Evolutionary conservation across 92 coral and sea anemone species (phyloP).

Genomic region (Palythoa caribaeorum): DNA sequence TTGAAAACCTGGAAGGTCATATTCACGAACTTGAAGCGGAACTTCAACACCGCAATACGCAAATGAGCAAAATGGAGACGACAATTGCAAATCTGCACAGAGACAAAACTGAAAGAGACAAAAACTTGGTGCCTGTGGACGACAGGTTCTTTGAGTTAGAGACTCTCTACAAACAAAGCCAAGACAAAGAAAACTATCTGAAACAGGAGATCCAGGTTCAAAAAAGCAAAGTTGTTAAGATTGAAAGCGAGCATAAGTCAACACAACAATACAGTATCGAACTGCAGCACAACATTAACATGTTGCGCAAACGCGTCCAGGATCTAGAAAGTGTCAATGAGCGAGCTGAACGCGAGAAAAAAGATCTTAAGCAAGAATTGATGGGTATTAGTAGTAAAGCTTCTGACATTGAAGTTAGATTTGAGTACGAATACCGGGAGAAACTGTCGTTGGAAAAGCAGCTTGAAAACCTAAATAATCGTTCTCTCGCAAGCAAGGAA

Average conservation of each 20-base stretch:
- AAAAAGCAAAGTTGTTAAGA: conserved; percentile 77
- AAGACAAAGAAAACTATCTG: conserved; percentile 78
- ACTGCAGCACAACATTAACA: conserved; percentile 84
- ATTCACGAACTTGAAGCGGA: conserved; percentile 74
- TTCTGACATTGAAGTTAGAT: conserved; percentile 92
- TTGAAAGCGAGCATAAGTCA: conserved; percentile 85
- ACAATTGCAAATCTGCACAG: conserved; percentile 71
- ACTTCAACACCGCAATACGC: conserved; percentile 69
- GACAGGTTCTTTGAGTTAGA: conserved; percentile 65
- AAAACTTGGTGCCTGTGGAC: conserved; percentile 49
- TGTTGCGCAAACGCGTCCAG: conserved; percentile 80
- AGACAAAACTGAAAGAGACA: conserved; percentile 72
- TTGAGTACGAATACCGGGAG: conserved; percentile 94
- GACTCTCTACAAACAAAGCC: conserved; percentile 56
- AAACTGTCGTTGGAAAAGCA: conserved; percentile 86
- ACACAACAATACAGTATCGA: conserved; percentile 91
- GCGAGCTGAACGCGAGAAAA: conserved; percentile 84
- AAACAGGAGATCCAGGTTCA: conserved; percentile 86
- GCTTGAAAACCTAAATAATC: conserved; percentile 81
- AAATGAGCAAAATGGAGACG: conserved; percentile 87
- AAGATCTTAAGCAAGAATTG: conserved; percentile 78
- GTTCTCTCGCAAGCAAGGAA: conserved; percentile 78
- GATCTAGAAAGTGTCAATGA: conserved; percentile 81
- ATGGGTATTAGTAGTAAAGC: conserved; percentile 74
- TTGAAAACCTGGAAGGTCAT: conserved; percentile 76